Conservation (phyloP, 2,888 invertebrate species). For the Meteorus cinctellus region DNA sequence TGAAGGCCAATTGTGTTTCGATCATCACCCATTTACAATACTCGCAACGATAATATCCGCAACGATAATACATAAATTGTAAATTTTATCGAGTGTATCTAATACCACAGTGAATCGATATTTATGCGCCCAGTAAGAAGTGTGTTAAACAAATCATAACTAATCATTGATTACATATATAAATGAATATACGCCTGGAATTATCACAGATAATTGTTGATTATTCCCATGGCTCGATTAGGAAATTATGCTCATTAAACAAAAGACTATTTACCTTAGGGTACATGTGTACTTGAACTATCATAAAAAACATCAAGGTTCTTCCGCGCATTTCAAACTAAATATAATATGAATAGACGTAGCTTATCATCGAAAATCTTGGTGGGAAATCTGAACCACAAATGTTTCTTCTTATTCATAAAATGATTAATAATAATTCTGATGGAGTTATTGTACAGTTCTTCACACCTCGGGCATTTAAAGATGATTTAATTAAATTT, state of each 20-base stretch:
- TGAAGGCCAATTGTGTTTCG: constrained; percentile 12
- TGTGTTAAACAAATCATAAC: constrained; percentile 17
- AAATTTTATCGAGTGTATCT: constrained; percentile 24
- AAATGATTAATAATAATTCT: constrained; percentile 2
- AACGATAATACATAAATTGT: constrained; percentile 11
- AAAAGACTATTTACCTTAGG: constrained; percentile 23
- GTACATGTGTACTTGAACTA: constrained; percentile 30
- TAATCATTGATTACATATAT: constrained; percentile 9
- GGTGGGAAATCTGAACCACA: not conserved
- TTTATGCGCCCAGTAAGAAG: not conserved
- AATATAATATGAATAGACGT: not conserved
- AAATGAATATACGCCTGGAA: not conserved
- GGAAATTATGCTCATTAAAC: constrained; percentile 31
- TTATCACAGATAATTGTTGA: constrained; percentile 26
- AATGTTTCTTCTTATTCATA: not conserved
- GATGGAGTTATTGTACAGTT: not conserved
- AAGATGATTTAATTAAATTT: constrained; percentile 31
- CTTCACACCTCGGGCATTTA: not conserved
- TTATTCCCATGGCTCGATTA: constrained; percentile 25
- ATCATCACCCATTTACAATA: not conserved
- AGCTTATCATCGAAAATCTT: not conserved
- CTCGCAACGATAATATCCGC: not conserved
- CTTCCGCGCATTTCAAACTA: constrained; percentile 17
- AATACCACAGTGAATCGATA: not conserved
- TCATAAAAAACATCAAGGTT: constrained; percentile 25